Conservation (phyloP, 2,797 vertebrate species). For the Glyptemys insculpta region DNA sequence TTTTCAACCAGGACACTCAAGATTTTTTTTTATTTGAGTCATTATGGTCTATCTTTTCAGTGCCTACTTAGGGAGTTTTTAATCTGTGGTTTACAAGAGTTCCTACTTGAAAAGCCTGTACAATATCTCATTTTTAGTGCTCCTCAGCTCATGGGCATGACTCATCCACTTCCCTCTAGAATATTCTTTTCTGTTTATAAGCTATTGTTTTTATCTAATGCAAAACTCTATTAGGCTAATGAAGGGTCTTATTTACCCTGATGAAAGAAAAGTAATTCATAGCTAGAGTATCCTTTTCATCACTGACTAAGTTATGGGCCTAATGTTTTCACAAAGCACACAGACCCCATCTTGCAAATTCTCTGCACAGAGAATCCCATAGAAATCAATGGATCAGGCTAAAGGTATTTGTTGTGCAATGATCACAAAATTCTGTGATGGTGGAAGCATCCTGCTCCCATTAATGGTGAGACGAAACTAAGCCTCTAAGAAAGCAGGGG, state of each 20-base stretch:
- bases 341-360: neutral
- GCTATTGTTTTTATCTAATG: conserved; percentile 34
- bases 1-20: conserved; percentile 39
- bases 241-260: neutral
- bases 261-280: neutral
- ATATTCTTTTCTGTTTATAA: conserved; percentile 68
- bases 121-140: conserved; percentile 66
- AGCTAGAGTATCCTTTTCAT: neutral
- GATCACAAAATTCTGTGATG: neutral
- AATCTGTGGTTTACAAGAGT: conserved; percentile 55
- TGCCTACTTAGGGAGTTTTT: conserved; percentile 58
- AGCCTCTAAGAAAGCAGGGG: neutral
- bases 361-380: neutral
- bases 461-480: neutral
- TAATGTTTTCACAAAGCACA: neutral
- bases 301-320: neutral
- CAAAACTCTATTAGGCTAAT: neutral
- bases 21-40: conserved; percentile 42
- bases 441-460: neutral
- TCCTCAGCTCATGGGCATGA: conserved; percentile 51
- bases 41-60: conserved; percentile 51
- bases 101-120: conserved; percentile 61
- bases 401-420: neutral
- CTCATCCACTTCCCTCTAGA: conserved; percentile 60
- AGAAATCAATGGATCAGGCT: neutral